Evolutionary conservation across 1,140 invertebrate genomes (phyloP).

Genomic region (Brachystomella parvula): DNA sequence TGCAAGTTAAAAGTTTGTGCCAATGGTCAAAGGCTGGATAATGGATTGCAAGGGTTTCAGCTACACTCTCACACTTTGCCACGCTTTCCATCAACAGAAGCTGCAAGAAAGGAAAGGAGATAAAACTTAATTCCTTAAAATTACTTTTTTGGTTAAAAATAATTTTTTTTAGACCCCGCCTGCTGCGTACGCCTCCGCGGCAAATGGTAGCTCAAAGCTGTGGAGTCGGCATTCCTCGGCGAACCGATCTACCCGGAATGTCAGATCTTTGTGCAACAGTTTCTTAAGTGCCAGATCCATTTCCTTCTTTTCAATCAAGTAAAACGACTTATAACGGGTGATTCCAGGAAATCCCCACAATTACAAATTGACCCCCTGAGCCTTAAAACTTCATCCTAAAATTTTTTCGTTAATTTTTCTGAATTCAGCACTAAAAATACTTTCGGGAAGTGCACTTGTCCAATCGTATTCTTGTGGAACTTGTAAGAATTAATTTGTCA

Average conservation of each 20-base stretch:
- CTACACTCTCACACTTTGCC: background rate
- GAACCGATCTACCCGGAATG: background rate
- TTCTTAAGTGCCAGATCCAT: background rate
- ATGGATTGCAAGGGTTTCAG: background rate
- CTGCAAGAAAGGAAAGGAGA: background rate
- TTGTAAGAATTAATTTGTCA: no score
- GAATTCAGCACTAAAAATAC: no score
- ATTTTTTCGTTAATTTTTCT: no score
- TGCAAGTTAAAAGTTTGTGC: background rate
- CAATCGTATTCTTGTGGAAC: no score
- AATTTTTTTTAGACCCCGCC: background rate
- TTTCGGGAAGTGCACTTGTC: no score
- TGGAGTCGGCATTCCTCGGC: background rate
- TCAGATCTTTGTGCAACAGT: background rate
- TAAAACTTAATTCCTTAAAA: background rate
- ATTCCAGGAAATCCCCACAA: no score
- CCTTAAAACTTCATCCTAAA: no score
- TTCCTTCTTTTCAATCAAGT: constrained; percentile 3
- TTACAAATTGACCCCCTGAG: no score
- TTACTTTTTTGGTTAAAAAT: no score
- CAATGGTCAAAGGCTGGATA: background rate
- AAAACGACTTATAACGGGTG: constrained; percentile 7
- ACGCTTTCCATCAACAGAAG: background rate
- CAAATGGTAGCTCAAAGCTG: background rate
- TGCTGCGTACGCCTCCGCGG: background rate